Evolutionary conservation across 37 sponge, comb jelly and placozoan genomes (phyloP).

Genomic region (Spongia lamella): DNA sequence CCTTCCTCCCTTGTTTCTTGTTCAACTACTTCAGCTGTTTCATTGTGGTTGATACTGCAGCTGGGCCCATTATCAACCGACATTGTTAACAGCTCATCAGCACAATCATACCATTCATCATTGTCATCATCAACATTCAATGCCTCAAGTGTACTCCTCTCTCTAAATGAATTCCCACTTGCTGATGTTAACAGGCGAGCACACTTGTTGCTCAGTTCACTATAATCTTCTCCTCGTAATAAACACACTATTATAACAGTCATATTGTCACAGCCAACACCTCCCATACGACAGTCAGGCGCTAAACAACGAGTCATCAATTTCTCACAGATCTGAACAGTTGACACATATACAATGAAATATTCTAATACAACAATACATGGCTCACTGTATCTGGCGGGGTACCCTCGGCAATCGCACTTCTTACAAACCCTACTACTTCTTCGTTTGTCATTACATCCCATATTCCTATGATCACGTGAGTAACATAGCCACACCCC

Average conservation of each 20-base stretch:
- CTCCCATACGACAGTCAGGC: constrained; percentile 70
- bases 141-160: no score
- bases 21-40: no score
- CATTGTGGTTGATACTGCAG: no score
- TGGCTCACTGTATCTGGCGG: constrained; percentile 41
- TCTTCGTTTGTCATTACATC: constrained; percentile 87
- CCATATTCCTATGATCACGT: constrained; percentile 74
- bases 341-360: not conserved
- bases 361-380: not conserved
- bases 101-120: no score
- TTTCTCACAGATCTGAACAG: constrained; percentile 82
- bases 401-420: constrained; percentile 59
- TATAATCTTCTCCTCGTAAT: constrained; percentile 64
- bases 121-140: no score
- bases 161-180: no score
- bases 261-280: constrained; percentile 94
- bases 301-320: constrained; percentile 85
- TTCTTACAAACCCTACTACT: constrained; percentile 83
- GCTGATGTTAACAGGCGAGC: no score
- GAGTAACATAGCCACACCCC: not conserved
- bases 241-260: constrained; percentile 73
- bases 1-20: no score
- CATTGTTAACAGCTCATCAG: no score
- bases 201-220: constrained; percentile 44
- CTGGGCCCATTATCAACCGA: no score